Evolutionary conservation across 2,888 invertebrate genomes (phyloP), one percentile per base, ranked within the genome.

Genomic region (Athrips mouffetella): DNA sequence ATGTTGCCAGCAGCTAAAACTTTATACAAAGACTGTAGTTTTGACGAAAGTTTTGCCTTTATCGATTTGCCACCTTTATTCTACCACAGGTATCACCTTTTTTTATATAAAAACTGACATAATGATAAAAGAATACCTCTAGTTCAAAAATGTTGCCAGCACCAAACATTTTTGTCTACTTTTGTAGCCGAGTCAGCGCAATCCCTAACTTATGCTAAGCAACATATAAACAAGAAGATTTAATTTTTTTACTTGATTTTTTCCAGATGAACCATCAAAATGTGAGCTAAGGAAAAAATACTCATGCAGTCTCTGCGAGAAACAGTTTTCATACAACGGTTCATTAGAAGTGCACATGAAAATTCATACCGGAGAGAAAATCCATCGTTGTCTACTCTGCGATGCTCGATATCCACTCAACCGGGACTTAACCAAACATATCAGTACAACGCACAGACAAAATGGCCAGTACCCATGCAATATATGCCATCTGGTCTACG

Each of bases 371-470:
- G 80, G 78, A 0, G 80, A 79, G n/a, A 81, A 77, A 57, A 65
- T 68, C 0, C 71, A 78, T 47, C 57, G 62, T 0, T 86, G 86
- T 30, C 57, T 68, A 1, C 53, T 87, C 0, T 87, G 87, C 49
- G 60, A 75, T 23, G 63, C 59, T 0, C 68, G 65, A 15, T 79
- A 73, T n/a, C 55, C 62, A 0, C 67, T 73, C 8, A 83, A 80
- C 46, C 80, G 76, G 35, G 80, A 81, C 35, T 45, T 86, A 0
- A 82, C 76, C 0, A 72, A 69, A 54, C 87, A 87, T 33, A 81
- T 82, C 16, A 59, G 59, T 0, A 50, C 58, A 1, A 59, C 51
- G 1, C 86, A 87, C 15, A 60, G 60, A 0, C 62, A 69, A 0
- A 63, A 74, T 2, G 67, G 69, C 0, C 49, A 53, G 15, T 86